A percentile compares a stretch with the other conserved stretches of the same genome.
Evolutionary conservation across 2,888 invertebrate genomes (phyloP).

Genomic region (Andricus curvator): DNA sequence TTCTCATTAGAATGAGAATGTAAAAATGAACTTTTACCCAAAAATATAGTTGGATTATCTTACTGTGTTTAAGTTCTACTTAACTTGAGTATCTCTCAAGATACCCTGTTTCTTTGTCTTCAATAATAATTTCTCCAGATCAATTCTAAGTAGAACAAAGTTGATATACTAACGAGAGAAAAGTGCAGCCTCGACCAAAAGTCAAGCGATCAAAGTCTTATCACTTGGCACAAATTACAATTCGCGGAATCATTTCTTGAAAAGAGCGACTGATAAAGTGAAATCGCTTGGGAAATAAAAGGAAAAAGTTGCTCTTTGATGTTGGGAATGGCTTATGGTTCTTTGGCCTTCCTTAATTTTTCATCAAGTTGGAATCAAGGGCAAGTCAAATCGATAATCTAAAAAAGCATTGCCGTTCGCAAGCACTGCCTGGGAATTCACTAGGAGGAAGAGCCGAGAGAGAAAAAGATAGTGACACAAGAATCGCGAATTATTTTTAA

Average conservation of each 20-base stretch:
- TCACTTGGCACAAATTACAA: constrained; percentile 7
- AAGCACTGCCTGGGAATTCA: constrained; percentile 33
- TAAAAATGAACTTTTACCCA: no score
- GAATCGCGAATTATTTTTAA: not conserved
- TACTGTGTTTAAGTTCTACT: no score
- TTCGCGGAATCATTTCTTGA: not conserved
- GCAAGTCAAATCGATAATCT: constrained; percentile 62
- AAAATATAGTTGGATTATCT: no score
- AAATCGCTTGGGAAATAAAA: not conserved
- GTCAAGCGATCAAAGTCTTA: constrained; percentile 7
- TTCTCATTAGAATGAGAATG: no score
- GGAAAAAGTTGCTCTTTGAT: constrained; percentile 9
- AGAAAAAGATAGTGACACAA: not conserved
- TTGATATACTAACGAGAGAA: constrained; percentile 16
- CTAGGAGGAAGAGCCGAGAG: constrained; percentile 3
- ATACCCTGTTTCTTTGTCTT: constrained; percentile 33
- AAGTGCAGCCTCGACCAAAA: constrained; percentile 17
- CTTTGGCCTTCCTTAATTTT: constrained; percentile 61
- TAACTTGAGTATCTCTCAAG: not conserved
- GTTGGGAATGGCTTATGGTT: not conserved
- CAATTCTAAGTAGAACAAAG: constrained; percentile 28
- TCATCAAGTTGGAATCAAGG: constrained; percentile 65
- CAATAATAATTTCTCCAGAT: constrained; percentile 17
- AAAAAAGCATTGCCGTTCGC: constrained; percentile 48
- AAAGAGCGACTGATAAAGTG: not conserved